Percentiles rank a stretch among this genome's conserved stretches.
Evolutionary conservation across 1,140 invertebrate genomes (phyloP).

Genomic region (Papilio dardanus): DNA sequence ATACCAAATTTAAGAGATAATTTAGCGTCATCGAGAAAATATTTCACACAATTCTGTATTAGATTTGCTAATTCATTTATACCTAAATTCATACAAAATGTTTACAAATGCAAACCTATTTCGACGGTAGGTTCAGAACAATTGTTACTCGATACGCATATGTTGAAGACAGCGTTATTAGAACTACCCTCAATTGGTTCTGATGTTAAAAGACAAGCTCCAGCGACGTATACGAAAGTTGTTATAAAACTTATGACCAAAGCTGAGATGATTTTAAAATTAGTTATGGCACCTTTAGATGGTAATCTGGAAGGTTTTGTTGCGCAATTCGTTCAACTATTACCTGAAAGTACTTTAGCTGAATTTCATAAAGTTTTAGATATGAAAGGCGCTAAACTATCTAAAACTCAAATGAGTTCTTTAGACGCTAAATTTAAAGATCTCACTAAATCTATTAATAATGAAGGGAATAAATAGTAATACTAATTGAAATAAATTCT

Average conservation of each 20-base stretch:
- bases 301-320: slow-evolving; percentile 90
- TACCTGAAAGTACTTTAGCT: slow-evolving; percentile 93
- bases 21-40: slow-evolving; percentile 97
- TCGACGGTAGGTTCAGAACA: slow-evolving; percentile 98
- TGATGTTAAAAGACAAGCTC: slow-evolving; percentile 92
- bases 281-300: slow-evolving; percentile 97
- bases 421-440: slow-evolving; percentile 63
- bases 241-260: slow-evolving; percentile 98
- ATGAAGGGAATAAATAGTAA: slow-evolving; percentile 43
- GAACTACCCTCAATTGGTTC: slow-evolving; percentile 97
- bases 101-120: slow-evolving; percentile 97
- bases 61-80: slow-evolving; percentile 98
- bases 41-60: slow-evolving; percentile 99
- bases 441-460: slow-evolving; percentile 49
- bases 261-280: slow-evolving; percentile 99
- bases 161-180: slow-evolving; percentile 97
- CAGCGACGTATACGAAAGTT: slow-evolving; percentile 92
- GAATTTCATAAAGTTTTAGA: slow-evolving; percentile 98
- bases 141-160: slow-evolving; percentile 98
- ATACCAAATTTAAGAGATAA: slow-evolving; percentile 96
- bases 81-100: slow-evolving; percentile 95
- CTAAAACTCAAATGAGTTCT: slow-evolving; percentile 61
- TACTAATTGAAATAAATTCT: background rate
- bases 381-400: slow-evolving; percentile 92
- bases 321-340: slow-evolving; percentile 94